Conservation (phyloP, 2,797 vertebrate species). For the Phoeniculus purpureus region DNA sequence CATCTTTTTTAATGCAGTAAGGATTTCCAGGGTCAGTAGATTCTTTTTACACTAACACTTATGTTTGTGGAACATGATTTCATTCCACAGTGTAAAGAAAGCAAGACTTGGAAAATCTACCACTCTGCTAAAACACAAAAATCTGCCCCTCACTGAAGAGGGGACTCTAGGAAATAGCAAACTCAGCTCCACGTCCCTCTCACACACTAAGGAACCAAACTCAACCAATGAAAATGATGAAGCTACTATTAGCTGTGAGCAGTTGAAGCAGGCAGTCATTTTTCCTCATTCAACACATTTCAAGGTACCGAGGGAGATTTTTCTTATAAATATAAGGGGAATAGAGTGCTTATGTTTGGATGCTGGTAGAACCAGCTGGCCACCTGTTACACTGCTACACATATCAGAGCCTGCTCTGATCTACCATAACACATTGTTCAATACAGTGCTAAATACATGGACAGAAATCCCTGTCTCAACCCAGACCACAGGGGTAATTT, state of each 20-base stretch:
- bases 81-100: neutral
- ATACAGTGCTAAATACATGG: accelerated
- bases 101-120: neutral
- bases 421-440: neutral
- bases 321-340: neutral
- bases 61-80: neutral
- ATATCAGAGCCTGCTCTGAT: neutral
- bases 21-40: neutral
- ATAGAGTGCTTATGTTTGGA: too few relatives aligned
- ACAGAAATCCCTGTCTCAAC: neutral
- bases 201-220: neutral
- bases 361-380: neutral
- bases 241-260: neutral
- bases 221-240: neutral
- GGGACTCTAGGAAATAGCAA: neutral
- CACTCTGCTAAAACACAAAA: neutral
- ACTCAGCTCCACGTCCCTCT: neutral
- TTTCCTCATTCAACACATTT: neutral
- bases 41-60: neutral
- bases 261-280: neutral
- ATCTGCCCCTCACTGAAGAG: neutral
- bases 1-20: neutral
- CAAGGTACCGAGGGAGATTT: neutral
- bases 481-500: neutral
- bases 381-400: neutral